Evolutionary conservation across 2,888 invertebrate species (phyloP).

Genomic region (Perizoma flavofasciatum): DNA sequence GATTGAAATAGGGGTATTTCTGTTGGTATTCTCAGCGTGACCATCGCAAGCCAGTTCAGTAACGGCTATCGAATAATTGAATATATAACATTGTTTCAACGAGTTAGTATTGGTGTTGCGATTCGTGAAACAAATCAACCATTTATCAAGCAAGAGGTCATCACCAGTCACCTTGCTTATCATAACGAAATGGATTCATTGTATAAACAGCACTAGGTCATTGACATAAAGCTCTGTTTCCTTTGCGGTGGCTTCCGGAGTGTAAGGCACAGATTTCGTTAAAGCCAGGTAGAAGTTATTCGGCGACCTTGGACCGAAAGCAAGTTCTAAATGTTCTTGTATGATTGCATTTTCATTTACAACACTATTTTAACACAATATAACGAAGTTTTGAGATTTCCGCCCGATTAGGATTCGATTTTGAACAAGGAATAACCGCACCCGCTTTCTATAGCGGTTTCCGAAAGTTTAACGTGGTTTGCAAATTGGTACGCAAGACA

Average conservation of each 20-base stretch:
- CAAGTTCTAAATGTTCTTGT: slow-evolving; percentile 42
- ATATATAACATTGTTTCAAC: slow-evolving; percentile 15
- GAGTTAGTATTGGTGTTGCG: slow-evolving; percentile 26
- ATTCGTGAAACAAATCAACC: slow-evolving; percentile 45
- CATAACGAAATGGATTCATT: slow-evolving; percentile 33
- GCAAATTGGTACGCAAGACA: not conserved
- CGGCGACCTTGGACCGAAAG: slow-evolving; percentile 55
- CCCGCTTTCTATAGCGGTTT: not conserved
- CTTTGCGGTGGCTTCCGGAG: slow-evolving; percentile 28
- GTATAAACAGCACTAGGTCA: slow-evolving; percentile 36
- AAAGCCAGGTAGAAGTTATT: slow-evolving; percentile 54
- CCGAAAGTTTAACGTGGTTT: slow-evolving; percentile 3
- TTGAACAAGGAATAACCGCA: slow-evolving; percentile 10
- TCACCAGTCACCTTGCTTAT: slow-evolving; percentile 50
- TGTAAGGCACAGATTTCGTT: slow-evolving; percentile 48
- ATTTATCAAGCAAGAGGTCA: slow-evolving; percentile 47
- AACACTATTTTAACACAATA: slow-evolving; percentile 6
- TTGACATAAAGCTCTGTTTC: slow-evolving; percentile 46
- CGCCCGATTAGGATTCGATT: slow-evolving; percentile 27
- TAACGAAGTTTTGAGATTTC: slow-evolving; percentile 22
- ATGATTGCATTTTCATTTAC: slow-evolving; percentile 47
- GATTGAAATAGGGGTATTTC: not conserved
- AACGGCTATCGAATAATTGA: not conserved
- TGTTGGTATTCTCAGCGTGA: not conserved
- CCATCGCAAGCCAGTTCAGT: not conserved